Percentiles rank a stretch among this genome's conserved stretches.
Conservation (phyloP, 2,888 invertebrate genomes). For the Agriopis leucophaearia region DNA sequence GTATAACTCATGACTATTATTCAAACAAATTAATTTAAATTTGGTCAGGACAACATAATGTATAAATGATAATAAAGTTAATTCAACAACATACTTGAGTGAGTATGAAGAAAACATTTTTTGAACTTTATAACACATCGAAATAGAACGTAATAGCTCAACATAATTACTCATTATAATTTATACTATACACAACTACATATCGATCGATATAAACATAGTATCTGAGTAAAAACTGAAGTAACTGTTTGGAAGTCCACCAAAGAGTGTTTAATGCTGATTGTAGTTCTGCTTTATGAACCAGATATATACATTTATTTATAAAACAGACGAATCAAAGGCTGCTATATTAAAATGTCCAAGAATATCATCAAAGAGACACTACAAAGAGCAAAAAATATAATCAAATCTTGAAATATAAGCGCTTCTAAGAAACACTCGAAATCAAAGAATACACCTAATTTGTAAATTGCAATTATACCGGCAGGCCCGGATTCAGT, state of each 20-base stretch:
- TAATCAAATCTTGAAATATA: conserved; percentile 70
- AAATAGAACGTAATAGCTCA: background rate
- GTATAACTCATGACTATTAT: too few relatives aligned
- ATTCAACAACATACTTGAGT: too few relatives aligned
- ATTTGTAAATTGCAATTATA: conserved; percentile 84
- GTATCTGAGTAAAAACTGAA: background rate
- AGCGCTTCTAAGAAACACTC: conserved; percentile 69
- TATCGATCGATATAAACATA: background rate
- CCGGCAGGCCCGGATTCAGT: conserved; percentile 68
- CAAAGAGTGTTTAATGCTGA: background rate
- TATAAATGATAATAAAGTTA: too few relatives aligned
- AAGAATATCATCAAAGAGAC: conserved; percentile 61
- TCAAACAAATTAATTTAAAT: too few relatives aligned
- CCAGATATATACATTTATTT: conserved; percentile 18
- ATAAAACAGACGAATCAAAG: conserved; percentile 35
- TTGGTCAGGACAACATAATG: too few relatives aligned
- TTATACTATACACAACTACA: background rate
- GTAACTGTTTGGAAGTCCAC: too few relatives aligned
- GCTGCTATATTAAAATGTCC: conserved; percentile 48
- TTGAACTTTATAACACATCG: background rate
- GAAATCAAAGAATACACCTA: conserved; percentile 78
- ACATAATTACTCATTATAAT: background rate
- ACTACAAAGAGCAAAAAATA: conserved; percentile 64
- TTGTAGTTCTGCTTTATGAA: conserved; percentile 9
- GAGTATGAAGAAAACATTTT: too few relatives aligned